phyloP scores from a whole-genome alignment of 1,140 invertebrate species.

The Augochlora pura region DNA sequence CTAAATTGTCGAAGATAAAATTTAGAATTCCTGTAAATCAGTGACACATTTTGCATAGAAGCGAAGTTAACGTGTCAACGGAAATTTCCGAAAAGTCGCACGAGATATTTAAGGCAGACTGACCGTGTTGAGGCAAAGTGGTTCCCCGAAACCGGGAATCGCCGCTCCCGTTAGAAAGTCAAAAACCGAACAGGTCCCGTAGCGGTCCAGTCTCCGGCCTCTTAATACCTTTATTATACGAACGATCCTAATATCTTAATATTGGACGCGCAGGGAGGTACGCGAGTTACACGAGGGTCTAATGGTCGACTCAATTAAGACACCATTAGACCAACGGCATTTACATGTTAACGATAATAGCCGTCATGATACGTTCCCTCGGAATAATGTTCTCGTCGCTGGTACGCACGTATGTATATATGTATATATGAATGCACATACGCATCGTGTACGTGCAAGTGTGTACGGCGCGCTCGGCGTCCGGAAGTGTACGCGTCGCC shows the following conservation, averaged over 20 bases:
- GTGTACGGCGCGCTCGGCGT: constrained; percentile 1
- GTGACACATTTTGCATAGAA: too few relatives aligned
- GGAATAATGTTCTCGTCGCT: constrained; percentile 48
- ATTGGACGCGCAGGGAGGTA: constrained; percentile 40
- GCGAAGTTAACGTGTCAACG: too few relatives aligned
- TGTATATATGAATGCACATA: too few relatives aligned
- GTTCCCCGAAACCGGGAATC: too few relatives aligned
- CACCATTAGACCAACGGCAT: constrained; percentile 71
- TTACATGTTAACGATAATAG: constrained; percentile 75
- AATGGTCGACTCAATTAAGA: constrained; percentile 74
- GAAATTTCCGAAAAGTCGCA: too few relatives aligned
- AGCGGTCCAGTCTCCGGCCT: neutral
- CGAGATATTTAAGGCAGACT: too few relatives aligned
- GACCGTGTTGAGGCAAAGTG: too few relatives aligned
- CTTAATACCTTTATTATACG: constrained; percentile 63
- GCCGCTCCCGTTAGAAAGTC: neutral
- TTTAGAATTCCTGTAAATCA: too few relatives aligned
- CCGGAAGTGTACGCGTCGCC: constrained; percentile 36
- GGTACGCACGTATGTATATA: neutral
- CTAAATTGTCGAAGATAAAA: too few relatives aligned
- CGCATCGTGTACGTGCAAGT: too few relatives aligned
- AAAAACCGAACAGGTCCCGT: constrained; percentile 19
- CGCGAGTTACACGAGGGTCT: constrained; percentile 63
- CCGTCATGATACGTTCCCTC: constrained; percentile 68
- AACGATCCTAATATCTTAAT: constrained; percentile 68